These are phyloP conservation scores for Creontiades dilutus DNA, from an alignment of 2,888 invertebrate species.

Conservation along the genomic window DNA sequence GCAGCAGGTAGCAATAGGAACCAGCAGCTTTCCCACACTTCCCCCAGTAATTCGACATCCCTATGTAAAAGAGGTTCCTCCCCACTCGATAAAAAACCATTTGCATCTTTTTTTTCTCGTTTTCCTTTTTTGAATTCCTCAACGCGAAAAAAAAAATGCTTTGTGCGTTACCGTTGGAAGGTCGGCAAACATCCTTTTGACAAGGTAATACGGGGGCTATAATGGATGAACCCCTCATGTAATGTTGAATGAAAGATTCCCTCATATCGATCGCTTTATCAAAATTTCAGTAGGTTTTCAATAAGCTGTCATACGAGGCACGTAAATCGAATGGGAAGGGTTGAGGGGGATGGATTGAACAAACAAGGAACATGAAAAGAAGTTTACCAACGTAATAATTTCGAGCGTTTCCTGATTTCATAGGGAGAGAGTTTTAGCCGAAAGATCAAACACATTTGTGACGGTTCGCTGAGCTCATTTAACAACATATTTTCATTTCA, in stretches of 20 bases:
- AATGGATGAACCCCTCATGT: constrained; percentile 56
- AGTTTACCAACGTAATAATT: not conserved
- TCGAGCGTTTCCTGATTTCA: constrained; percentile 6
- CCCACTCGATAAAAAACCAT: constrained; percentile 51
- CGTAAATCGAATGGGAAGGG: constrained; percentile 37
- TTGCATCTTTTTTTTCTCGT: constrained; percentile 62
- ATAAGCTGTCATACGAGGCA: constrained; percentile 40
- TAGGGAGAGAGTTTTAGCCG: constrained; percentile 2
- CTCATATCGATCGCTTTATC: constrained; percentile 56
- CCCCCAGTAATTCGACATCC: constrained; percentile 38
- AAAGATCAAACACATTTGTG: constrained; percentile 29
- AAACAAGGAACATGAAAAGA: constrained; percentile 26
- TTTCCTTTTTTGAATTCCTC: constrained; percentile 54
- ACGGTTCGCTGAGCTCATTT: constrained; percentile 16
- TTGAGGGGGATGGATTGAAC: constrained; percentile 10
- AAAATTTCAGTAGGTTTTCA: constrained; percentile 55
- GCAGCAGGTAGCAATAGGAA: constrained; percentile 59
- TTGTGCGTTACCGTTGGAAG: constrained; percentile 68
- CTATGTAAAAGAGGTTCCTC: constrained; percentile 42
- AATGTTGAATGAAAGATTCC: constrained; percentile 60
- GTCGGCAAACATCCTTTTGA: constrained; percentile 70
- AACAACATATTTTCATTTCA: constrained; percentile 1
- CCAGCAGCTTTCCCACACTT: constrained; percentile 62
- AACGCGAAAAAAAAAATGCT: constrained; percentile 28
- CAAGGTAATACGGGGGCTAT: constrained; percentile 59